Evolutionary conservation across 2,797 vertebrate genomes (phyloP).

Genomic region (Galago senegalensis): DNA sequence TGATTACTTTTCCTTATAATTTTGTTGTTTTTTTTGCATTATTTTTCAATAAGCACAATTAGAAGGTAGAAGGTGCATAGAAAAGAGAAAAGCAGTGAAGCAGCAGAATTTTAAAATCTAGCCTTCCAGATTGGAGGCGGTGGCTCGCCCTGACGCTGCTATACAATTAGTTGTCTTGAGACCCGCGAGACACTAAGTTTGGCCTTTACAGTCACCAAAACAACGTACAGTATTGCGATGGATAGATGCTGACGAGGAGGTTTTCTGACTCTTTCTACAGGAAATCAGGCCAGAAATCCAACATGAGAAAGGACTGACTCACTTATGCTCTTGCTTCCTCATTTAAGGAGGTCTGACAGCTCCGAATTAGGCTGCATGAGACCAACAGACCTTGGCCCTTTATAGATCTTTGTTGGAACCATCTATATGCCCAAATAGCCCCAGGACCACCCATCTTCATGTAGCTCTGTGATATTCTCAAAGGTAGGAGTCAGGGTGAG

Average conservation of each 20-base stretch:
- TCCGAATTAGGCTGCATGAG: neutral
- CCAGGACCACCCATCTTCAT: neutral
- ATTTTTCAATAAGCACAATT: constrained; percentile 1
- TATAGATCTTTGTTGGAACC: neutral
- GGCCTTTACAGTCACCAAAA: neutral
- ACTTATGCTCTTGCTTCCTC: neutral
- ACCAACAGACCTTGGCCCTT: neutral
- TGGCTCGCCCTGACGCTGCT: neutral
- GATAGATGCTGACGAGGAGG: neutral
- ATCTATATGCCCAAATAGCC: neutral
- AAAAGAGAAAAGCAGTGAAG: neutral
- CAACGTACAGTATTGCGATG: neutral
- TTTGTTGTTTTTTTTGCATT: neutral
- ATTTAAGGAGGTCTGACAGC: neutral
- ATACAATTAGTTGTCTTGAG: neutral
- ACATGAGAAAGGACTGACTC: neutral
- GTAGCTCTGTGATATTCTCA: neutral
- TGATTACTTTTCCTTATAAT: neutral
- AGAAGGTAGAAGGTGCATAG: neutral
- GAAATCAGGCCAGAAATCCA: constrained; percentile 25
- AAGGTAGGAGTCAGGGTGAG: neutral
- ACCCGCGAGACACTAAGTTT: neutral
- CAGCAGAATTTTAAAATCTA: neutral
- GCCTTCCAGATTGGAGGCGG: neutral
- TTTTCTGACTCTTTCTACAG: neutral